Conservation (phyloP, 64 coral and sea anemone species). For the Catalaphyllia jardinei region DNA sequence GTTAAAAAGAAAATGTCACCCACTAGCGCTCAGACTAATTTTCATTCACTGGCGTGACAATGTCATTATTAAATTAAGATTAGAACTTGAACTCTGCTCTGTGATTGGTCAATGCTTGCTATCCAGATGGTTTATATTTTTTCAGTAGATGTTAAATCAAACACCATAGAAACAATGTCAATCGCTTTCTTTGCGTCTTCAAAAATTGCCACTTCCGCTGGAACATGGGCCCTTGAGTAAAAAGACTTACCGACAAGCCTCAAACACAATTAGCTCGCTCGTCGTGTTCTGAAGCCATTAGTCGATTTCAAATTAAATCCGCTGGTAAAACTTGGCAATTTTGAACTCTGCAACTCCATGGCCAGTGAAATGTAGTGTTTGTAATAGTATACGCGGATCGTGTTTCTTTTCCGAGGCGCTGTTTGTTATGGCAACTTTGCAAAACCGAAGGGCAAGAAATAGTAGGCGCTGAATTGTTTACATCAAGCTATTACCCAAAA, state of each 20-base stretch:
- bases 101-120: slow-evolving; percentile 78
- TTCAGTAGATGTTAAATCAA: slow-evolving; percentile 97
- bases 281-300: not conserved
- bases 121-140: slow-evolving; percentile 99
- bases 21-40: slow-evolving; percentile 89
- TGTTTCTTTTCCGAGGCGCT: slow-evolving; percentile 73
- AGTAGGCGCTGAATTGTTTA: slow-evolving; percentile 61
- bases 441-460: slow-evolving; percentile 53
- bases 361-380: slow-evolving; percentile 89
- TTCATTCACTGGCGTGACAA: slow-evolving; percentile 97
- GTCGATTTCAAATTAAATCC: not conserved
- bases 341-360: not conserved
- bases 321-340: not conserved
- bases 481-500: slow-evolving; percentile 79
- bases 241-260: slow-evolving; percentile 35
- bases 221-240: slow-evolving; percentile 76
- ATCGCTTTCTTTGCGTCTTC: slow-evolving; percentile 93
- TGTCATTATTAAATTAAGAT: slow-evolving; percentile 99
- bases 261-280: slow-evolving; percentile 20
- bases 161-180: slow-evolving; percentile 97
- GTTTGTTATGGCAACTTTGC: slow-evolving; percentile 61
- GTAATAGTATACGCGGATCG: slow-evolving; percentile 80
- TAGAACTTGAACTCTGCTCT: slow-evolving; percentile 75
- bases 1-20: slow-evolving; percentile 98
- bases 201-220: slow-evolving; percentile 85